A percentile compares a stretch with the other conserved stretches of the same genome.
Evolutionary conservation across 1,140 invertebrate genomes (phyloP).

Genomic region (Dendroctonus ponderosae): DNA sequence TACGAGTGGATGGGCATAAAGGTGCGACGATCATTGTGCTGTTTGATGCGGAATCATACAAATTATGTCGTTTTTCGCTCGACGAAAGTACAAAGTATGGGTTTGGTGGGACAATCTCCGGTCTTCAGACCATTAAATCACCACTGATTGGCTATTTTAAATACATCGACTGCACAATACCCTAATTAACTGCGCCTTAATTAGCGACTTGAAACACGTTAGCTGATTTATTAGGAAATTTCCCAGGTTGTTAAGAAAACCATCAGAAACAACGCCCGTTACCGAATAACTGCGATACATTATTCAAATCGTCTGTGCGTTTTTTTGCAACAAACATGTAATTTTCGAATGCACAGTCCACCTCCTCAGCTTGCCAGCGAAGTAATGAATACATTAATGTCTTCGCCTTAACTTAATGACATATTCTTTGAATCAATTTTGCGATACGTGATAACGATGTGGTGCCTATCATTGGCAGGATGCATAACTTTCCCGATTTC

Average conservation of each 20-base stretch:
- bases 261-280: neutral
- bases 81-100: too few relatives aligned
- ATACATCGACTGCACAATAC: too few relatives aligned
- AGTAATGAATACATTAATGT: constrained; percentile 11
- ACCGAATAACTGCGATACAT: neutral
- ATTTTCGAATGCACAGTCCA: constrained; percentile 1
- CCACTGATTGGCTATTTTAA: neutral
- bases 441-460: constrained; percentile 16
- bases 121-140: neutral
- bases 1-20: too few relatives aligned
- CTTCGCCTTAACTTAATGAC: constrained; percentile 7
- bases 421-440: constrained; percentile 18
- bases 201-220: neutral
- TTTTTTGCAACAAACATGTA: neutral
- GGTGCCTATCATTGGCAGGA: constrained; percentile 22
- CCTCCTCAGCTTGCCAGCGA: neutral
- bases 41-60: too few relatives aligned
- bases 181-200: neutral
- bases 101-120: too few relatives aligned
- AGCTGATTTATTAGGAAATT: neutral
- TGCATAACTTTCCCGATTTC: constrained; percentile 19
- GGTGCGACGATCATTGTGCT: too few relatives aligned
- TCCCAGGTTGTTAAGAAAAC: neutral
- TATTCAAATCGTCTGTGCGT: neutral
- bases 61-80: too few relatives aligned